Conservation (phyloP, 2,888 invertebrate species). For the Cerceris ruficornis region DNA sequence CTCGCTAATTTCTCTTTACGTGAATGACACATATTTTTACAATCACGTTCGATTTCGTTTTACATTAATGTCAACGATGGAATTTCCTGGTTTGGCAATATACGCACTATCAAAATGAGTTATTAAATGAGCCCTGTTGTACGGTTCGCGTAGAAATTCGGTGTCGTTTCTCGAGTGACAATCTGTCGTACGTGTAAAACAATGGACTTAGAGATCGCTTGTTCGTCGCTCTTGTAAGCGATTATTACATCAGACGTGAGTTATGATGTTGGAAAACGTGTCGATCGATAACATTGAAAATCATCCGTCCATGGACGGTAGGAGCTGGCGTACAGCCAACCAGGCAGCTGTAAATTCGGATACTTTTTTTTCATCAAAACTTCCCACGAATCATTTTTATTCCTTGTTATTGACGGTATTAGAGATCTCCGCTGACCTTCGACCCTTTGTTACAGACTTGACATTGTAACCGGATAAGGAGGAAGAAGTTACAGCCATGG, state of each 20-base stretch:
- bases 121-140: too few species aligned
- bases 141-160: too few species aligned
- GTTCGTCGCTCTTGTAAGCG: constrained; percentile 7
- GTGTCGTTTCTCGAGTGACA: too few species aligned
- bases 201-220: constrained; percentile 1
- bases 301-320: constrained; percentile 53
- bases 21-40: constrained; percentile 24
- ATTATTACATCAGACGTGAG: constrained; percentile 62
- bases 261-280: constrained; percentile 54
- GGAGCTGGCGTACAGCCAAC: constrained; percentile 56
- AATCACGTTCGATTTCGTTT: background rate
- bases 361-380: constrained; percentile 25
- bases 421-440: constrained; percentile 3
- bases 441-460: constrained; percentile 47
- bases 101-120: too few species aligned
- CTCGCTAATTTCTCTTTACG: constrained; percentile 29
- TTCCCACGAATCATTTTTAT: background rate
- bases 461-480: constrained; percentile 9
- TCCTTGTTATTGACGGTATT: background rate
- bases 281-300: constrained; percentile 69
- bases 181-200: background rate
- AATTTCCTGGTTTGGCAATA: background rate
- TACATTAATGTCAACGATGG: background rate
- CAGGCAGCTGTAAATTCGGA: constrained; percentile 43
- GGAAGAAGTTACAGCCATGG: constrained; percentile 86